Conservation (phyloP, 2,113 vertebrate species). For the Melanotaenia duboulayi region DNA sequence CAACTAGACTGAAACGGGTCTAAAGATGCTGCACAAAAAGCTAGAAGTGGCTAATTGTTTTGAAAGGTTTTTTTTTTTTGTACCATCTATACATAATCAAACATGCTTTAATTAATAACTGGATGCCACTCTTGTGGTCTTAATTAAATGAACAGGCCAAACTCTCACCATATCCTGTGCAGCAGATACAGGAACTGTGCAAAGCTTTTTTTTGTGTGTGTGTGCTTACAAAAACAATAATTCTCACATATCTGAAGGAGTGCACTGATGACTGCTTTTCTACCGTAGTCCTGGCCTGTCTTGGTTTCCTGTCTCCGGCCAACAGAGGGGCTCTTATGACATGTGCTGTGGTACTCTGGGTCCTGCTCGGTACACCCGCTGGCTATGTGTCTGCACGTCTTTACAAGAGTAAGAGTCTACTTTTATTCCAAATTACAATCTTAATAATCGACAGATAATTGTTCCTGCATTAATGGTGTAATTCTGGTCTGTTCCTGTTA, state of each 20-base stretch:
- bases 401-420: constrained; percentile 81
- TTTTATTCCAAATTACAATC: background rate
- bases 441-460: background rate
- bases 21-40: too few relatives aligned
- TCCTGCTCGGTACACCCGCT: constrained; percentile 94
- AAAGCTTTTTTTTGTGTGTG: too few relatives aligned
- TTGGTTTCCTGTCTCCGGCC: constrained; percentile 97
- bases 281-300: constrained; percentile 91
- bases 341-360: constrained; percentile 97
- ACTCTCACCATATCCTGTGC: too few relatives aligned
- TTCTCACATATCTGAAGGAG: background rate
- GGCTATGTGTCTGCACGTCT: constrained; percentile 93
- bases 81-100: too few relatives aligned
- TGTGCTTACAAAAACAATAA: background rate
- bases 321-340: constrained; percentile 98
- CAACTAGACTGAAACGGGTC: too few relatives aligned
- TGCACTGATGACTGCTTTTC: constrained; percentile 7
- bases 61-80: too few relatives aligned
- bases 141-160: too few relatives aligned
- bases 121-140: too few relatives aligned
- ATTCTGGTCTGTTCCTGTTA: constrained; percentile 52
- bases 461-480: background rate
- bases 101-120: too few relatives aligned
- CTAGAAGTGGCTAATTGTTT: too few relatives aligned
- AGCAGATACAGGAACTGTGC: too few relatives aligned